Percentiles rank a stretch among this genome's conserved stretches.
These are phyloP conservation scores for Craterocephalus amniculus DNA, from an alignment of 2,797 vertebrate genomes.

Conservation along the genomic window DNA sequence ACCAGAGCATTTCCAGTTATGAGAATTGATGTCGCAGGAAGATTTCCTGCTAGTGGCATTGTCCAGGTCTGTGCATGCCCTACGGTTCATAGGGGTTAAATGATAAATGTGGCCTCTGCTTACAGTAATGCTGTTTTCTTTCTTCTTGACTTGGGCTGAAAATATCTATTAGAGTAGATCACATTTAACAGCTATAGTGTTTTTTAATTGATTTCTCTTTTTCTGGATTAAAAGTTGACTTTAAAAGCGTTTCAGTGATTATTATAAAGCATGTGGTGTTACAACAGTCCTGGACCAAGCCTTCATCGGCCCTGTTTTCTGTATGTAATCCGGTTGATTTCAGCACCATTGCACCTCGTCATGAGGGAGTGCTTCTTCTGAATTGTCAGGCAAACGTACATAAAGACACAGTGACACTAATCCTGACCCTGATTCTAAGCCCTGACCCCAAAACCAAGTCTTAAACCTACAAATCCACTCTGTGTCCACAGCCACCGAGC, in stretches of 20 bases:
- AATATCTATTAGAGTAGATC: neutral
- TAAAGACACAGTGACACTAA: too few relatives aligned
- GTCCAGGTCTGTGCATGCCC: neutral
- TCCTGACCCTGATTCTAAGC: too few relatives aligned
- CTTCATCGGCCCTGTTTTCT: constrained; percentile 1
- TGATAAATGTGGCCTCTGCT: neutral
- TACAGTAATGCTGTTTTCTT: neutral
- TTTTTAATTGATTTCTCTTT: neutral
- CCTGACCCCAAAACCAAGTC: too few relatives aligned
- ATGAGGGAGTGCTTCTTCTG: neutral
- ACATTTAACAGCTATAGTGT: neutral
- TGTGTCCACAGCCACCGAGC: too few relatives aligned
- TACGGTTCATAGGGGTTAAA: too few relatives aligned
- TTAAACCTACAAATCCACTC: too few relatives aligned
- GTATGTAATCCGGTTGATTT: neutral
- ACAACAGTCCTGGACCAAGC: neutral
- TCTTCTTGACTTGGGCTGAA: neutral
- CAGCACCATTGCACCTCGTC: neutral
- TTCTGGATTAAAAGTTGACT: neutral
- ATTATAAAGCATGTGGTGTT: neutral
- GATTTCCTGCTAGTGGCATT: too few relatives aligned
- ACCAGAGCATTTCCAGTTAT: too few relatives aligned
- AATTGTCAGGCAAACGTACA: too few relatives aligned
- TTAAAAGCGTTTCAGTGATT: neutral
- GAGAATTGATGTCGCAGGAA: too few relatives aligned